Percentiles rank a stretch among this genome's conserved stretches.
Conservation (phyloP, 2,113 vertebrate genomes). For the Strix uralensis region DNA sequence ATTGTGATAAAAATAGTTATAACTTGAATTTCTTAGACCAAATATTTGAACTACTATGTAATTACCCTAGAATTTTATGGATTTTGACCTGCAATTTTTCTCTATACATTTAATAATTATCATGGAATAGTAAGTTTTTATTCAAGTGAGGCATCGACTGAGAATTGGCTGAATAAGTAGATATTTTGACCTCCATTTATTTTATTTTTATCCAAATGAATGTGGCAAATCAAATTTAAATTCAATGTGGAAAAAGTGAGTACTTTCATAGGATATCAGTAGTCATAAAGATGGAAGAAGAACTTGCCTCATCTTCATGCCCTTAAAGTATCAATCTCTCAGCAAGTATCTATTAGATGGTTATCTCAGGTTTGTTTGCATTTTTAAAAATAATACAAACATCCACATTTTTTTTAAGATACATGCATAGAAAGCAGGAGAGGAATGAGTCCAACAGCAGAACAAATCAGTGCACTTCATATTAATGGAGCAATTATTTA, state of each 20-base stretch:
- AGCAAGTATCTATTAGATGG: background rate
- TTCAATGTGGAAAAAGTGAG: background rate
- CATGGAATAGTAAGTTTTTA: background rate
- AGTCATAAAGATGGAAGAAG: background rate
- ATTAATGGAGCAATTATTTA: conserved; percentile 68
- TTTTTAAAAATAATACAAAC: background rate
- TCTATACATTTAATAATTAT: background rate
- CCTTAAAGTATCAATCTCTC: background rate
- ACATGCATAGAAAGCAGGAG: background rate
- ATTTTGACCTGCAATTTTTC: background rate
- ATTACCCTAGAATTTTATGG: background rate
- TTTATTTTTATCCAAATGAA: background rate
- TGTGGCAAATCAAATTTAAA: background rate
- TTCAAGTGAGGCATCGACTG: background rate
- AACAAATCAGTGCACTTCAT: conserved; percentile 35
- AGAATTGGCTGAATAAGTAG: background rate
- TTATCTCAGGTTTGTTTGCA: background rate
- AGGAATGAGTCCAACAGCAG: conserved; percentile 8
- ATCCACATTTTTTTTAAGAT: background rate
- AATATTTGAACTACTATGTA: background rate
- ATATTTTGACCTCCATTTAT: background rate
- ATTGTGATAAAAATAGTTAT: background rate
- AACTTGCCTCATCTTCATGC: background rate
- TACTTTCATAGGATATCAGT: background rate
- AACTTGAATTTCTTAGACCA: background rate